Percentiles rank a stretch among this genome's conserved stretches.
Evolutionary conservation across 2,888 invertebrate genomes (phyloP).

Genomic region (Mylabris sibirica): DNA sequence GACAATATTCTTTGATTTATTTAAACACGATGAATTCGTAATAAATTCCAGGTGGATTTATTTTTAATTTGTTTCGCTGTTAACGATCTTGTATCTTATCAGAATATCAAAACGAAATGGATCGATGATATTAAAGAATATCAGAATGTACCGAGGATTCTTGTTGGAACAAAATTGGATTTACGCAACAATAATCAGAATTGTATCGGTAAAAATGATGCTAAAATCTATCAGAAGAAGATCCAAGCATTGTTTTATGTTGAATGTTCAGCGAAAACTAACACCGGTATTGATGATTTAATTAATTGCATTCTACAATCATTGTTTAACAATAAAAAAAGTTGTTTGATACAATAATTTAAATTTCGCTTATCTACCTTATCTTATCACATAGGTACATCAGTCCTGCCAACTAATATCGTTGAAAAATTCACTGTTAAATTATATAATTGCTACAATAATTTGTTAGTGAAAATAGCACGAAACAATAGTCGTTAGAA

Average conservation of each 20-base stretch:
- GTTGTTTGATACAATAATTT: slow-evolving; percentile 27
- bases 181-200: slow-evolving; percentile 25
- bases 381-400: not conserved
- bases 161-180: slow-evolving; percentile 45
- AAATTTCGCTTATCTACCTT: not conserved
- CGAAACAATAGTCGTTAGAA: slow-evolving; percentile 5
- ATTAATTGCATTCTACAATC: slow-evolving; percentile 19
- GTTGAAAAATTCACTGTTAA: not conserved
- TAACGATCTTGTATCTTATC: slow-evolving; percentile 39
- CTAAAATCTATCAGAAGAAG: slow-evolving; percentile 37
- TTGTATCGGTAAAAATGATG: slow-evolving; percentile 29
- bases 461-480: not conserved
- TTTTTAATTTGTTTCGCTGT: slow-evolving; percentile 45
- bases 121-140: slow-evolving; percentile 37
- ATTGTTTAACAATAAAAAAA: slow-evolving; percentile 19
- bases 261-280: slow-evolving; percentile 44
- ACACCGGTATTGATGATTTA: slow-evolving; percentile 39
- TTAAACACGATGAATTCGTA: not conserved
- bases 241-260: slow-evolving; percentile 40
- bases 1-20: not conserved
- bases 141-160: slow-evolving; percentile 35
- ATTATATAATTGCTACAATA: not conserved
- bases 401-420: not conserved
- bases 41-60: slow-evolving; percentile 40
- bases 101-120: slow-evolving; percentile 43